Evolutionary conservation across 2,113 vertebrate genomes (phyloP), one percentile per base, ranked within the genome.

Genomic region (Plecturocebus donacophilus): DNA sequence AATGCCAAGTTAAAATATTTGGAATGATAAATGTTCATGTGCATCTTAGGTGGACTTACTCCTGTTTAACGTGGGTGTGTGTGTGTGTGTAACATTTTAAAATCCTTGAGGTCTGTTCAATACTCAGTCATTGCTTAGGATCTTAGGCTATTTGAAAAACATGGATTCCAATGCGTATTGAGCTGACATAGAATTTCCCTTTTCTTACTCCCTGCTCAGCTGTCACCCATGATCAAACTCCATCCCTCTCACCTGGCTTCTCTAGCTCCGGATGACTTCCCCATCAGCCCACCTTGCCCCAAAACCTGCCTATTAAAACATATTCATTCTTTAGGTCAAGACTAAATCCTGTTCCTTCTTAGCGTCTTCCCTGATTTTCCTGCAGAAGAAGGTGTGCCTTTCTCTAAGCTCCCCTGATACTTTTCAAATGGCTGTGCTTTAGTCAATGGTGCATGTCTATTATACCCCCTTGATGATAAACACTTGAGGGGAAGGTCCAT

Each of bases 331-430:
- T 54, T 10, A 10, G 25, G 38, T 21, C 8, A 38, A 25, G 58
- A 47, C 25, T 21, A 30, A 56, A 8, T 0, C 7, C 25, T 17
- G 2, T 8, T 8, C 2, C 66, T 64, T 1, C 45, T 21, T 3
- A 1, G 30, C 2, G 0, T 38, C 40, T 38, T 27, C 12, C 6
- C 45, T 0, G 17, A 42, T 7, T 35, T 0, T 16, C 38, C 19
- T 30, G 21, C 8, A 1, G 21, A 30, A 20, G 1, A 23, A 13
- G 8, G 42, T 1, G 0, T 49, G 10, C 2, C 73, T 49, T 86
- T 49, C 61, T 87, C 16, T 49, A 35, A 32, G 1, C 7, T 47
- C 27, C 30, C 23, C 3, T 1, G 16, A 49, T 3, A 8, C 2
- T 25, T 32, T 38, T 45, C 9, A 6, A 21, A 12, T 9, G 12